A percentile compares a stretch with the other conserved stretches of the same genome.
phyloP scores from a whole-genome alignment of 2,797 vertebrate species.

The Lepus townsendii region DNA sequence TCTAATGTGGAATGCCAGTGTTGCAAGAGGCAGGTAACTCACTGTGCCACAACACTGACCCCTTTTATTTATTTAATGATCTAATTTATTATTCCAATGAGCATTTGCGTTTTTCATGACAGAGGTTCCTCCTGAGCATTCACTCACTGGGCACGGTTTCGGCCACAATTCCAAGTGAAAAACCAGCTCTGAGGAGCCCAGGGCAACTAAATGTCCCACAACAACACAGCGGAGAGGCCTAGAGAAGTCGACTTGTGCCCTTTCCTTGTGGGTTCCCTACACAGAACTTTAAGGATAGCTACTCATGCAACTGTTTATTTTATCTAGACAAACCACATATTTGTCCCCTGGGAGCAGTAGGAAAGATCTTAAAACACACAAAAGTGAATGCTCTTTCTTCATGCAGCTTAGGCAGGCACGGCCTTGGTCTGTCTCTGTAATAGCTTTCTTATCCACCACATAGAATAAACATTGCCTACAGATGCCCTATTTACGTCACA shows the following conservation, averaged over 20 bases:
- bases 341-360: not conserved
- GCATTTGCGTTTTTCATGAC: not conserved
- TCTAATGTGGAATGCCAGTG: too few relatives aligned
- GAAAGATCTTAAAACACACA: not conserved
- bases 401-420: not conserved
- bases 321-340: not conserved
- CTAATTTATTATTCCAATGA: slow-evolving; percentile 40
- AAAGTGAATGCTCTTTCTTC: not conserved
- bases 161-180: not conserved
- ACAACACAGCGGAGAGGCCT: not conserved
- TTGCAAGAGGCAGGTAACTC: too few relatives aligned
- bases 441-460: not conserved
- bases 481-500: not conserved
- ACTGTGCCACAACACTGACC: too few relatives aligned
- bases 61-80: not conserved
- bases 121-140: slow-evolving; percentile 37
- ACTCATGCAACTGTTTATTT: not conserved
- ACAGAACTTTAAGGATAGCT: not conserved
- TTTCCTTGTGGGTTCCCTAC: not conserved
- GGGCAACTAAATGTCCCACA: not conserved
- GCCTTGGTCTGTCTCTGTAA: not conserved
- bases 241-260: not conserved
- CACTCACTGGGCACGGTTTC: not conserved
- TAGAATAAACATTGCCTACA: not conserved
- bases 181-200: not conserved